phyloP scores from a whole-genome alignment of 92 coral and sea anemone species.

The Actinernus sp. region DNA sequence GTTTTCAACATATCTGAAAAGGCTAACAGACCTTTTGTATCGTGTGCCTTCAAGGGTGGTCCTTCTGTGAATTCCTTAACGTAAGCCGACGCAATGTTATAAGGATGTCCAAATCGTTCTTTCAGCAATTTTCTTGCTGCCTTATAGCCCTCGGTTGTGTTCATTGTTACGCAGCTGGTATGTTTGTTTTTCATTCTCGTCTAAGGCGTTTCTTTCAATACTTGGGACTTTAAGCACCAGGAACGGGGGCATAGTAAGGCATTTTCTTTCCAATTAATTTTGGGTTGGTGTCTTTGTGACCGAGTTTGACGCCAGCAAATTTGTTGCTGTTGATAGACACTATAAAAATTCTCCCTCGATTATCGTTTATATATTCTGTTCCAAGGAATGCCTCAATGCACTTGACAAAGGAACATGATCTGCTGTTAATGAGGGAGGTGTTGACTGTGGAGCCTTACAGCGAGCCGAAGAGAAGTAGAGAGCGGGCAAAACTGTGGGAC shows the following conservation, averaged over 20 bases:
- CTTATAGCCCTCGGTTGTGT: slow-evolving; percentile 39
- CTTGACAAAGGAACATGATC: slow-evolving; percentile 22
- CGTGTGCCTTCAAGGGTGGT: slow-evolving; percentile 40
- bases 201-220: no score
- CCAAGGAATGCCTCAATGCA: slow-evolving; percentile 12
- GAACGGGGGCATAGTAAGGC: no score
- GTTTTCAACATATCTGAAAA: slow-evolving; percentile 39
- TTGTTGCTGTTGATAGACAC: no score
- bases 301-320: no score
- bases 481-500: slow-evolving; percentile 30
- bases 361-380: no score
- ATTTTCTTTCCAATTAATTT: no score
- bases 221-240: no score
- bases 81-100: slow-evolving; percentile 27
- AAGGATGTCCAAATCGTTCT: slow-evolving; percentile 59
- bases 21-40: no score
- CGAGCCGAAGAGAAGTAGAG: slow-evolving; percentile 35
- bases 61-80: slow-evolving; percentile 42
- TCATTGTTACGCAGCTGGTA: no score
- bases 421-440: slow-evolving; percentile 24
- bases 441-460: slow-evolving; percentile 15
- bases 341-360: no score
- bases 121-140: slow-evolving; percentile 30
- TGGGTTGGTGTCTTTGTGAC: no score
- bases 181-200: no score